A percentile compares a stretch with the other conserved stretches of the same genome.
Conservation (phyloP, 2,797 vertebrate species). For the Leptatherina wallacei region DNA sequence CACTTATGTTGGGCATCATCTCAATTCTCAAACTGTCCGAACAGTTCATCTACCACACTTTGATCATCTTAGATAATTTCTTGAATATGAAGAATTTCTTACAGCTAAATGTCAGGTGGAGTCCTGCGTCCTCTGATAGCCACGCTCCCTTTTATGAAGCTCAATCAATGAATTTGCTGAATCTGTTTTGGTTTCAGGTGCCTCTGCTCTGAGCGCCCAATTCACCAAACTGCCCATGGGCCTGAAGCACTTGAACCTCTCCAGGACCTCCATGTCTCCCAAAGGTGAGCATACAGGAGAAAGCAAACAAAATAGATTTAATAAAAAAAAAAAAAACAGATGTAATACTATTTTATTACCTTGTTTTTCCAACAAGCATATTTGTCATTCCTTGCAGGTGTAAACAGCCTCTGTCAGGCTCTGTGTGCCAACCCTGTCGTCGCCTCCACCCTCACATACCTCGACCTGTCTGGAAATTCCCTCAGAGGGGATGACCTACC, state of each 20-base stretch:
- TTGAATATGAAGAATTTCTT: background rate
- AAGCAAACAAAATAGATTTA: fast-evolving
- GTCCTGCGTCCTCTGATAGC: conserved; percentile 25
- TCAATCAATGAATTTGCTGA: fast-evolving
- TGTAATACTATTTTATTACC: too few relatives aligned
- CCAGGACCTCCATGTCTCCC: conserved; percentile 90
- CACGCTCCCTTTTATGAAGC: fast-evolving
- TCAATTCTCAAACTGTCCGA: background rate
- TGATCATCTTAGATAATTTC: background rate
- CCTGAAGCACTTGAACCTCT: conserved; percentile 91
- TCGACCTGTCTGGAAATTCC: conserved; percentile 92
- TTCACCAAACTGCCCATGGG: conserved; percentile 93
- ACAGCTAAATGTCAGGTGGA: background rate
- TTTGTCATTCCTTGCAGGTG: conserved; percentile 77
- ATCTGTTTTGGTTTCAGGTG: conserved; percentile 76
- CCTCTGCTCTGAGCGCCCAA: conserved; percentile 88
- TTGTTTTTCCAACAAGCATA: fast-evolving
- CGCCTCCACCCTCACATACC: conserved; percentile 83
- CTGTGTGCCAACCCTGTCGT: conserved; percentile 88
- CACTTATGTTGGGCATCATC: background rate
- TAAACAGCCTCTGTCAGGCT: conserved; percentile 92
- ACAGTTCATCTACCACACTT: fast-evolving
- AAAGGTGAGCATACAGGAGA: conserved; percentile 84
- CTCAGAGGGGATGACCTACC: conserved; percentile 92
- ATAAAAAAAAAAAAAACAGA: fast-evolving